Evolutionary conservation across 2,797 vertebrate species (phyloP).

Genomic region (Taeniopygia guttata): DNA sequence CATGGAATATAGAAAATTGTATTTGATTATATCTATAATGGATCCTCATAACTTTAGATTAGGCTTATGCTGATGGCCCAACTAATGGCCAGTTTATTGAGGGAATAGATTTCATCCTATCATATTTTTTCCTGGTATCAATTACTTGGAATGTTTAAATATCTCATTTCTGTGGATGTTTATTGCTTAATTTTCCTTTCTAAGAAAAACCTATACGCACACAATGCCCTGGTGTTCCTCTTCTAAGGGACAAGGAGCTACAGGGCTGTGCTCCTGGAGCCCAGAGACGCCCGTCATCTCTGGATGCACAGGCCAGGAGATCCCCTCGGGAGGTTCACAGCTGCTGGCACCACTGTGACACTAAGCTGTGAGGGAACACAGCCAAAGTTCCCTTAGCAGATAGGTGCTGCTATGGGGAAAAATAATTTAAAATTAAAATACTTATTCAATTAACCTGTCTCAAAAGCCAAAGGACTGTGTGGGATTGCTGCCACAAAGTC

Average conservation of each 20-base stretch:
- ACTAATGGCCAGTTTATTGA: slow-evolving; percentile 60
- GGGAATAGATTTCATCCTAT: slow-evolving; percentile 51
- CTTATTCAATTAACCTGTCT: slow-evolving; percentile 62
- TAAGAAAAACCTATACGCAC: neutral
- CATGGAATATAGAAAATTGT: slow-evolving; percentile 59
- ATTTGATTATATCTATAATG: slow-evolving; percentile 69
- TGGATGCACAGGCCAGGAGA: neutral
- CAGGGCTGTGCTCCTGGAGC: neutral
- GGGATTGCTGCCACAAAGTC: slow-evolving; percentile 48
- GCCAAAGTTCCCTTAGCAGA: neutral
- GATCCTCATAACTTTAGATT: slow-evolving; percentile 67
- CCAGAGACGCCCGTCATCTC: neutral
- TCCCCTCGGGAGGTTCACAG: neutral
- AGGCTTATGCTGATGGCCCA: slow-evolving; percentile 51
- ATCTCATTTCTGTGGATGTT: slow-evolving; percentile 64
- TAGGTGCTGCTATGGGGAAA: neutral
- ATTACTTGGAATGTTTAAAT: slow-evolving; percentile 70
- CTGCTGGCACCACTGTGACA: neutral
- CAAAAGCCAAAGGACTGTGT: slow-evolving; percentile 22
- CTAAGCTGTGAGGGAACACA: neutral
- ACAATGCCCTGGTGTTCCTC: neutral
- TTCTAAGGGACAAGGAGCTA: neutral
- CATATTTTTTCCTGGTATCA: slow-evolving; percentile 61
- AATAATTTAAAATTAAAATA: neutral
- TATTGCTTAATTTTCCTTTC: slow-evolving; percentile 66